Percentiles rank a stretch among this genome's conserved stretches.
phyloP scores from a whole-genome alignment of 2,113 vertebrate genomes.

The Larimichthys polyactis region DNA sequence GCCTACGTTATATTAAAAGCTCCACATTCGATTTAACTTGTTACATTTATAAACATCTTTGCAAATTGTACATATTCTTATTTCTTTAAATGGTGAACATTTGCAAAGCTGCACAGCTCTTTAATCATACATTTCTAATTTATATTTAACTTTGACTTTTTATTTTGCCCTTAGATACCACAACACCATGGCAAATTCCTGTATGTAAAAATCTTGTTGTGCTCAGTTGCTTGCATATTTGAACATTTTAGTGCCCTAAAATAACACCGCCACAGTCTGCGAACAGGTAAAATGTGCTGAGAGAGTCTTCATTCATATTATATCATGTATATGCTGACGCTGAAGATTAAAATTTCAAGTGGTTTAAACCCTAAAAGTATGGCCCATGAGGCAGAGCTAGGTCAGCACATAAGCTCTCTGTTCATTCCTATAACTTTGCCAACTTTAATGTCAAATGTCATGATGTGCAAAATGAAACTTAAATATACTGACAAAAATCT shows the following conservation, averaged over 20 bases:
- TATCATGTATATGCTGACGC: neutral
- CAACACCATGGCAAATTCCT: no score
- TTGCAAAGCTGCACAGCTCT: no score
- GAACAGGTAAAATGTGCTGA: neutral
- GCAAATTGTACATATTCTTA: no score
- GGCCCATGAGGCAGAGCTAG: neutral
- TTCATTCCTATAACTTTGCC: neutral
- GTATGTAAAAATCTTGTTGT: neutral
- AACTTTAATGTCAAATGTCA: neutral
- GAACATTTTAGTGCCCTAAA: neutral
- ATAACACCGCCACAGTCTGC: neutral
- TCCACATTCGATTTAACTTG: no score
- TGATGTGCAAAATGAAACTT: neutral
- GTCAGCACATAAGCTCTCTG: neutral
- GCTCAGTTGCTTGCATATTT: no score
- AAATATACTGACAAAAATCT: neutral
- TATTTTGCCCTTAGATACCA: no score
- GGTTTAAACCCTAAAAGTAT: neutral
- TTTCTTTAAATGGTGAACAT: no score
- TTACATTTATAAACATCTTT: no score
- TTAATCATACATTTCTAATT: no score
- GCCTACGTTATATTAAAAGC: no score
- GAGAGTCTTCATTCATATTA: neutral
- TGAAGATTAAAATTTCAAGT: neutral
- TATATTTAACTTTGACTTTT: no score